phyloP scores from a whole-genome alignment of 2,888 invertebrate genomes.

The Cerceris ruficornis region DNA sequence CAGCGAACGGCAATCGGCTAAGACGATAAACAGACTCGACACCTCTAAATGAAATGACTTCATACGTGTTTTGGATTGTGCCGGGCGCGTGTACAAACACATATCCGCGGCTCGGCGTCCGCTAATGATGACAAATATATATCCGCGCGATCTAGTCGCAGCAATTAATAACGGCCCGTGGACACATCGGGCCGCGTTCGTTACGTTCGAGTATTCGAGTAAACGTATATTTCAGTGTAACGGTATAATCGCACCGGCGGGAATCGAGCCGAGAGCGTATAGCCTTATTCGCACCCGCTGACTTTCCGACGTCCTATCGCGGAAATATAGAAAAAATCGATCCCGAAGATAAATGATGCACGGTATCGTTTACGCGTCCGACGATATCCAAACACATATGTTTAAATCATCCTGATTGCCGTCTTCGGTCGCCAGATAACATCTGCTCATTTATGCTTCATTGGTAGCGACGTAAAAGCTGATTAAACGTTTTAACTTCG shows the following conservation, averaged over 20 bases:
- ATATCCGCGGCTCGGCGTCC: slow-evolving; percentile 46
- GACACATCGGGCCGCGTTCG: slow-evolving; percentile 57
- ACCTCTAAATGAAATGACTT: slow-evolving; percentile 42
- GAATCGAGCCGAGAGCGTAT: slow-evolving; percentile 25
- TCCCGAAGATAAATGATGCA: slow-evolving; percentile 23
- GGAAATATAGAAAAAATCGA: slow-evolving; percentile 8
- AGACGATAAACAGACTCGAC: slow-evolving; percentile 38
- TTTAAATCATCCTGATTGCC: slow-evolving; percentile 14
- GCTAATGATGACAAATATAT: slow-evolving; percentile 68
- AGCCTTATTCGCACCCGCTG: slow-evolving; percentile 36
- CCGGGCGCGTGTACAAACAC: slow-evolving; percentile 45
- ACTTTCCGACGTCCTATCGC: slow-evolving; percentile 25
- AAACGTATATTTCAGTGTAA: slow-evolving; percentile 62
- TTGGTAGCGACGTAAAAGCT: not conserved
- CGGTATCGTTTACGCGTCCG: slow-evolving; percentile 16
- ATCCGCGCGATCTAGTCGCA: slow-evolving; percentile 46
- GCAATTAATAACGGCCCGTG: slow-evolving; percentile 61
- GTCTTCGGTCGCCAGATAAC: not conserved
- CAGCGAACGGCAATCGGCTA: slow-evolving; percentile 4
- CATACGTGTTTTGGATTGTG: slow-evolving; percentile 48
- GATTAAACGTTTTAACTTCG: slow-evolving; percentile 1
- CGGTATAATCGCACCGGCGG: slow-evolving; percentile 42
- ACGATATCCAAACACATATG: slow-evolving; percentile 26
- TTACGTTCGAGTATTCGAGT: slow-evolving; percentile 57
- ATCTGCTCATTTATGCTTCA: not conserved